Evolutionary conservation across 2,113 vertebrate genomes (phyloP).

Genomic region (Galeopterus variegatus): DNA sequence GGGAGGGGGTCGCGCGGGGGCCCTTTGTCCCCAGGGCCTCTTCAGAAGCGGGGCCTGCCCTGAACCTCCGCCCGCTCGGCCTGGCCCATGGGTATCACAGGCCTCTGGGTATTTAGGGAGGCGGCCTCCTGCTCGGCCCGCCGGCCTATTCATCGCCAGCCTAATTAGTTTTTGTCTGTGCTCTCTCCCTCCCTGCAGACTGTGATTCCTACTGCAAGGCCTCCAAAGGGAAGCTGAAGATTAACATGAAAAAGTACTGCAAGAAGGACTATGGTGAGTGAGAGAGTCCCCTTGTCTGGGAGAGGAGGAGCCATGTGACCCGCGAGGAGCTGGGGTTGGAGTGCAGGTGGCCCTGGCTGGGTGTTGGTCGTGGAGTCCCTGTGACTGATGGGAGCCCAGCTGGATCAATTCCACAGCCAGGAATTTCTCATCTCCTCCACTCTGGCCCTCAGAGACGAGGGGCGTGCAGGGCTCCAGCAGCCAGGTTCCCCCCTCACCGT

Average conservation of each 20-base stretch:
- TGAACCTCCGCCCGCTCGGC: conserved; percentile 85
- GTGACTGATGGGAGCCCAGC: accelerated
- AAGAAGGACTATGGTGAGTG: conserved; percentile 99
- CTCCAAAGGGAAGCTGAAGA: conserved; percentile 99
- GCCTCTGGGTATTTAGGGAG: conserved; percentile 87
- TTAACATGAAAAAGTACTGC: conserved; percentile 99
- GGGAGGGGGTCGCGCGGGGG: conserved; percentile 64
- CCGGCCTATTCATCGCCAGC: conserved; percentile 82
- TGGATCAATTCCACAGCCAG: neutral
- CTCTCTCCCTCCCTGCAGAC: conserved; percentile 89
- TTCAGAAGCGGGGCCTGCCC: conserved; percentile 85
- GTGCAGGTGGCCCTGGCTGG: accelerated
- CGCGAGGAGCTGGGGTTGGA: neutral
- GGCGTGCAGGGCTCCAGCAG: neutral
- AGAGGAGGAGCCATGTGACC: accelerated
- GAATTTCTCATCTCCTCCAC: neutral
- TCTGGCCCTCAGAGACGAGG: neutral
- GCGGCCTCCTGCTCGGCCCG: conserved; percentile 11
- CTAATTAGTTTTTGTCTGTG: conserved; percentile 88
- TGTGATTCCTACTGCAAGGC: conserved; percentile 99
- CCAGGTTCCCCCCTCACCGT: neutral
- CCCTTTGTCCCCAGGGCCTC: conserved; percentile 88
- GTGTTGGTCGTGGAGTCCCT: neutral
- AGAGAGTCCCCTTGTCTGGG: too few relatives aligned
- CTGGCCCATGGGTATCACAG: conserved; percentile 89